Evolutionary conservation across 2,113 vertebrate genomes (phyloP), one percentile per base, ranked within the genome.

Genomic region (Thalassarche chlororhynchos): DNA sequence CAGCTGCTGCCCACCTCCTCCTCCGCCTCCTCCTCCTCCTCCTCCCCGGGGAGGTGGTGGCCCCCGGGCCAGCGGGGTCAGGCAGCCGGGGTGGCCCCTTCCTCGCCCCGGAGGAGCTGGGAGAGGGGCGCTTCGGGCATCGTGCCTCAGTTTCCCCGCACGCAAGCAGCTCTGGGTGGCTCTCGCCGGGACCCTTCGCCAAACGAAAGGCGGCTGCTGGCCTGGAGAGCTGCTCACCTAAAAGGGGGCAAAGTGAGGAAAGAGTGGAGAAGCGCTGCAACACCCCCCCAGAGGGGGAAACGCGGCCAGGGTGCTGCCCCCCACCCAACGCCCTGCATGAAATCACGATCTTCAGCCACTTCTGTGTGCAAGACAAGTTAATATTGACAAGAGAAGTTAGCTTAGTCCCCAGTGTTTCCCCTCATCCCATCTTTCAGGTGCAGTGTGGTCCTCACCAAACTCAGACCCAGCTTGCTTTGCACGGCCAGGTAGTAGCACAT

Each of bases 261-360:
- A 23, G 68, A 38, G 40, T 1, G 10, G 81, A 8, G 34, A 8
- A 23, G 26, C 0, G 24, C 40, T 2, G 49, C n/a, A 17, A 4
- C 51, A 29, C 17, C 21, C 13, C 28, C 28, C 24, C 28, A 4
- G 54, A 2, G 14, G 6, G 46, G 49, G 23, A 6, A 19, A 20
- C 47, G 6, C 6, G 3, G 46, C 13, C 40, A 2, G 66, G 24
- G 60, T 1, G 44, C 49, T 55, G 71, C 40, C 52, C 17, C 12
- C 54, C 60, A 6, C 47, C 26, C 23, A 5, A 8, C 10, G 2
- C 18, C 5, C 55, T 3, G 29, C 57, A 4, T 1, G 23, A 25
- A 62, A 25, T 12, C 23, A 3, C 1, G 0, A 1, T 5, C 55
- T 32, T 1, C 4, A 3, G 29, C 36, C 36, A 2, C 16, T 20